Evolutionary conservation across 2,888 invertebrate species (phyloP), one percentile per base, ranked within the genome.

Genomic region (Agrilus mali): DNA sequence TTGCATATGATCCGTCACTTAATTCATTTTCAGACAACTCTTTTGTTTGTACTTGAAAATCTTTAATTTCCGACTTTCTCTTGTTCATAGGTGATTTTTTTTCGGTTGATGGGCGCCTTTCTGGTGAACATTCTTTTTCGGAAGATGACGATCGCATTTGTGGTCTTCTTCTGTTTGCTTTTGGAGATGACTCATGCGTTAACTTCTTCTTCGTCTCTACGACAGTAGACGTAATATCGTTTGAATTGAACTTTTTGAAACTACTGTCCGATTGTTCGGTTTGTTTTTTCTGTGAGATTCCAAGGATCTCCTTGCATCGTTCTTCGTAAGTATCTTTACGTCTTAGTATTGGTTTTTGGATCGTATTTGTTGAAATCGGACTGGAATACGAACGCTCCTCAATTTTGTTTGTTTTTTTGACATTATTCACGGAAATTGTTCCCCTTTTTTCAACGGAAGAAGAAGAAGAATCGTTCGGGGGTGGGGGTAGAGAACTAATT

Each of bases 311-410:
- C 33, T 78, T 71, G 51, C 82, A 82, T 31, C 82, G 69, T 60
- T 82, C 82, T 60, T 82, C 82, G 49, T 82, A 83, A 2, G 82
- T 82, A 62, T 83, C 82, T 33, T 79, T 75, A 53, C 81, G 70
- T 49, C 73, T 75, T 1, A 78, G 74, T 33, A 43, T 38, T 8
- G 49, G 39, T 16, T 36, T 47, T 47, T 52, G 27, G 15, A 16
- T n/a, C n/a, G n/a, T 6, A 17, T 38, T 40, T 27, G 15, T 41
- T 33, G 38, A 39, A 40, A 38, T 43, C 37, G 40, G 41, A 13
- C 35, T 27, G 12, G 27, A 34, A 27, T 27, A 27, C 27, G 27
- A 27, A 3, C 27, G 41, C 14, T 40, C 14, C 6, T 40, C 41
- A 1, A 13, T 33, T 13, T 15, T 17, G 13, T 12, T n/a, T 12